A percentile compares a stretch with the other conserved stretches of the same genome.
These are phyloP conservation scores for Motacilla tschutschensis DNA, from an alignment of 2,113 vertebrate genomes.

Conservation along the genomic window DNA sequence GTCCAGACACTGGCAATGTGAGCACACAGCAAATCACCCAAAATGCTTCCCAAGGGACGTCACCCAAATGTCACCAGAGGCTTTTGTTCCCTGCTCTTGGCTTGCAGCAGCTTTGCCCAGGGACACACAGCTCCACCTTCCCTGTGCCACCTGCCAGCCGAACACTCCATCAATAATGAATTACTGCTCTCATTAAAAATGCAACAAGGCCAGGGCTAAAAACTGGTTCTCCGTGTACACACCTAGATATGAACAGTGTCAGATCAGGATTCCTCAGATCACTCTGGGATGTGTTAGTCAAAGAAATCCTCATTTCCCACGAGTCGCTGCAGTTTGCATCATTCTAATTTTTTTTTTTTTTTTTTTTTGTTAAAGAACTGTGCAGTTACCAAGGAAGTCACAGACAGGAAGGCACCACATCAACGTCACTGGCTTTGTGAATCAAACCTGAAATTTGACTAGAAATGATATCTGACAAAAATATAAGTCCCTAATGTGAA, in stretches of 20 bases:
- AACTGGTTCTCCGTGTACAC: neutral
- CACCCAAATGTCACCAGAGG: fast-evolving
- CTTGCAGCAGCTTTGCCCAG: neutral
- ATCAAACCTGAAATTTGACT: neutral
- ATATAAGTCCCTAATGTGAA: fast-evolving
- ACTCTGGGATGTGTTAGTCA: neutral
- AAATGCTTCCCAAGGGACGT: neutral
- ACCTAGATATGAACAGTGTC: neutral
- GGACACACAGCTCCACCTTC: neutral
- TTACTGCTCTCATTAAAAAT: neutral
- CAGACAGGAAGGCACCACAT: neutral
- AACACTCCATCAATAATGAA: neutral
- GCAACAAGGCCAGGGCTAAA: neutral
- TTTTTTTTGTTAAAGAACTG: no score
- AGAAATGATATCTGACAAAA: neutral
- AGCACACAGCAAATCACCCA: neutral
- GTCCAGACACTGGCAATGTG: fast-evolving
- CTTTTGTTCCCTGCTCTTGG: neutral
- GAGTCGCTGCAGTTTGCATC: neutral
- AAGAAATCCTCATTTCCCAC: neutral
- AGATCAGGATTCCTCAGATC: neutral
- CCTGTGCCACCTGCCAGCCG: neutral
- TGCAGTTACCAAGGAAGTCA: neutral
- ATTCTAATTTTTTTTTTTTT: fast-evolving
- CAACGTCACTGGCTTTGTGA: neutral